These are phyloP conservation scores for Deroptyus accipitrinus DNA, from an alignment of 2,113 vertebrate species.

Conservation along the genomic window DNA sequence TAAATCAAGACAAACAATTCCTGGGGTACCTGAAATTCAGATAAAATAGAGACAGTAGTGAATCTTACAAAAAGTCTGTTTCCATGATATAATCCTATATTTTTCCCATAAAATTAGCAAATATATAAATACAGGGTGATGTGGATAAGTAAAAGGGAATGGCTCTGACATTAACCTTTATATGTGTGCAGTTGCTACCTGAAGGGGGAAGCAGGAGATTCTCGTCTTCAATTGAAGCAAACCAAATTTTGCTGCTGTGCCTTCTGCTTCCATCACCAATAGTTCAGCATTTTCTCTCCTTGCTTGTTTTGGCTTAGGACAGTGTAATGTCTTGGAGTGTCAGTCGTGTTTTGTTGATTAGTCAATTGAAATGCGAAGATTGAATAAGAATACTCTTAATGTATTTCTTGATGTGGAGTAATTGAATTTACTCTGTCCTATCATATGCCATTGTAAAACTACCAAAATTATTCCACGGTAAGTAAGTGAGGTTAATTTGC, in stretches of 20 bases:
- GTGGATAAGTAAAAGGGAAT: not conserved
- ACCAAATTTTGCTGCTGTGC: accelerated
- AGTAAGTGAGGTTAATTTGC: not conserved
- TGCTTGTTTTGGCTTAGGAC: not conserved
- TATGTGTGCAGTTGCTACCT: not conserved
- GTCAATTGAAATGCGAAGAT: not conserved
- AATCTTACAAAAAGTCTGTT: not conserved
- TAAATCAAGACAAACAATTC: not conserved
- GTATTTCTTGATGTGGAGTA: not conserved
- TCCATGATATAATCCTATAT: not conserved
- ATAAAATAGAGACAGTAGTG: not conserved
- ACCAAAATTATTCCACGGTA: not conserved
- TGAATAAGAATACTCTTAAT: not conserved
- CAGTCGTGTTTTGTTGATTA: not conserved
- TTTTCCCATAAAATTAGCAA: not conserved
- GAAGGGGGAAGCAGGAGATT: not conserved
- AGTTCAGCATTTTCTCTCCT: not conserved
- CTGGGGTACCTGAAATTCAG: not conserved
- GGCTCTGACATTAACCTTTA: not conserved
- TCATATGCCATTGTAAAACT: not conserved
- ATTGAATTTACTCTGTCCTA: not conserved
- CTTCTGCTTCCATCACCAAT: not conserved
- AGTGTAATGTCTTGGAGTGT: not conserved
- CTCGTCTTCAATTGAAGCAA: not conserved
- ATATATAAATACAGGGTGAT: not conserved